A percentile compares a stretch with the other conserved stretches of the same genome.
phyloP scores from a whole-genome alignment of 2,113 vertebrate species.

The Halcyon senegalensis region DNA sequence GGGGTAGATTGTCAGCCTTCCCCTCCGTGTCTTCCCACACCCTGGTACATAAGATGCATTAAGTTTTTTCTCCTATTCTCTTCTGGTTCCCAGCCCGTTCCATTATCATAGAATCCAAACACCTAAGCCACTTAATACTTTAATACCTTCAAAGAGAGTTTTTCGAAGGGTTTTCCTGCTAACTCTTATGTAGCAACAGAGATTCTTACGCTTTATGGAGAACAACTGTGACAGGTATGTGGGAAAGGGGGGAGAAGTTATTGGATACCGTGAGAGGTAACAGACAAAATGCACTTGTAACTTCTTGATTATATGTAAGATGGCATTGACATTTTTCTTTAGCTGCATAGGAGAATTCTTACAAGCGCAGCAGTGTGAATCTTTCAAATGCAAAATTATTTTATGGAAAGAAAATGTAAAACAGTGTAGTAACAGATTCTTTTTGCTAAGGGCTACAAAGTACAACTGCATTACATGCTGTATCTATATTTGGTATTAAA shows the following conservation, averaged over 20 bases:
- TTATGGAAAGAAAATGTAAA: constrained; percentile 11
- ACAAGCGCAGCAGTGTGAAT: neutral
- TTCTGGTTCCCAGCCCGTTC: neutral
- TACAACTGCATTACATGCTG: neutral
- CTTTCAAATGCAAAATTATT: constrained; percentile 4
- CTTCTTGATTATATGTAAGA: neutral
- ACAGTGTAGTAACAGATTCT: neutral
- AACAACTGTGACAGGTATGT: rapidly evolving
- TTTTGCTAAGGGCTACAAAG: constrained; percentile 34
- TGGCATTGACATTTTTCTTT: neutral
- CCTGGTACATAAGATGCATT: neutral
- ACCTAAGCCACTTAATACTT: neutral
- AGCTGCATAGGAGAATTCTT: neutral
- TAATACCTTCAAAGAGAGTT: neutral
- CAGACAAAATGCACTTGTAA: neutral
- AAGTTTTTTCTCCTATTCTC: neutral
- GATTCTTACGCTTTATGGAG: neutral
- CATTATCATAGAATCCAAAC: neutral
- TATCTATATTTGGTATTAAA: constrained; percentile 59
- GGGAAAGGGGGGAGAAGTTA: rapidly evolving
- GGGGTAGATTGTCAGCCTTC: neutral
- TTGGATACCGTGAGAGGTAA: rapidly evolving
- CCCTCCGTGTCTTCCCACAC: rapidly evolving
- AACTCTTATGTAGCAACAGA: neutral
- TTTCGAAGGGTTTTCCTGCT: neutral